Evolutionary conservation across 2,888 invertebrate species (phyloP).

Genomic region (Endotricha flammealis): DNA sequence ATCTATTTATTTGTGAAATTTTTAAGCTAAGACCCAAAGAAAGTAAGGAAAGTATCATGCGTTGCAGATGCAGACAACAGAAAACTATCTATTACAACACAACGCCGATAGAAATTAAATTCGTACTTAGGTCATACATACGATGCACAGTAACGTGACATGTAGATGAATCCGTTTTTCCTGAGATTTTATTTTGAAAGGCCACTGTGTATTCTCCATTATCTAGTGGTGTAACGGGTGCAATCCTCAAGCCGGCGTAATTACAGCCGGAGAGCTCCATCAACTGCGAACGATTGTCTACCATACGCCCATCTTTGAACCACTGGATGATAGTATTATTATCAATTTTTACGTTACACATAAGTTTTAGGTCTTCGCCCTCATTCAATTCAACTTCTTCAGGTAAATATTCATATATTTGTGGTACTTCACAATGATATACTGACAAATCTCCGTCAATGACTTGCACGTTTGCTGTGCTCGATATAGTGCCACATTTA

Average conservation of each 20-base stretch:
- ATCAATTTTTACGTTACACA: slow-evolving; percentile 24
- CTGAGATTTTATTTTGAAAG: slow-evolving; percentile 19
- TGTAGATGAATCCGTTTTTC: slow-evolving; percentile 12
- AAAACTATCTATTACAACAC: no score
- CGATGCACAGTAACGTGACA: slow-evolving; percentile 25
- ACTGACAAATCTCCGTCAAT: slow-evolving; percentile 14
- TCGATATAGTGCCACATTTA: slow-evolving; percentile 25
- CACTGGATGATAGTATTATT: slow-evolving; percentile 22
- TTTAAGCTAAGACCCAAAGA: no score
- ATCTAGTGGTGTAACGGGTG: slow-evolving; percentile 15
- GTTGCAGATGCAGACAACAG: no score
- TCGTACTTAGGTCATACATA: slow-evolving; percentile 17
- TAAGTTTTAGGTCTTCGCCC: slow-evolving; percentile 26
- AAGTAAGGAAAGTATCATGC: no score
- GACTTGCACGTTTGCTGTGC: slow-evolving; percentile 27
- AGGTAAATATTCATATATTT: slow-evolving; percentile 25
- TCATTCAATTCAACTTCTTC: slow-evolving; percentile 25
- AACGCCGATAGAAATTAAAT: slow-evolving; percentile 7
- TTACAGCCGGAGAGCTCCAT: slow-evolving; percentile 24
- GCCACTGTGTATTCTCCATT: slow-evolving; percentile 24
- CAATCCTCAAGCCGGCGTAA: slow-evolving; percentile 25
- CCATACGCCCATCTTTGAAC: slow-evolving; percentile 19
- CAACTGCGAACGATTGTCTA: slow-evolving; percentile 12
- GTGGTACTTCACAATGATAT: slow-evolving; percentile 8
- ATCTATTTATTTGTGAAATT: no score